These are phyloP conservation scores for Tetanocera ferruginea DNA, from an alignment of 2,888 invertebrate genomes.

Conservation along the genomic window DNA sequence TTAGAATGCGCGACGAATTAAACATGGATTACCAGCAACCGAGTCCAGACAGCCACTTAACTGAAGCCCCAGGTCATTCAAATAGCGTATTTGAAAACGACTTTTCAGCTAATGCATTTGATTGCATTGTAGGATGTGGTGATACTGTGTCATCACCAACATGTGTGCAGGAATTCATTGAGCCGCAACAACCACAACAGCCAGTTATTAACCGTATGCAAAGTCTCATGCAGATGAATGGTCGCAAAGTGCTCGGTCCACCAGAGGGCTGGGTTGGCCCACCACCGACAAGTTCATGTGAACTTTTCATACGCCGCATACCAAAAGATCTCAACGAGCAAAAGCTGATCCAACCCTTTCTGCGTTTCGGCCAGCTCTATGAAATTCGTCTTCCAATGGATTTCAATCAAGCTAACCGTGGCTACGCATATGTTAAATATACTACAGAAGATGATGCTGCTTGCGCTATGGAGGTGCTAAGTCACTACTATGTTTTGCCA, in stretches of 20 bases:
- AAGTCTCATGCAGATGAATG: conserved; percentile 58
- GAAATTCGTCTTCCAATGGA: conserved; percentile 61
- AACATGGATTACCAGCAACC: neutral
- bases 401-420: conserved; percentile 57
- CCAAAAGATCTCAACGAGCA: conserved; percentile 55
- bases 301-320: conserved; percentile 58
- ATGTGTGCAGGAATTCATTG: neutral
- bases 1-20: neutral
- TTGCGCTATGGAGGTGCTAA: conserved; percentile 58
- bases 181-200: neutral
- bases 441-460: conserved; percentile 57
- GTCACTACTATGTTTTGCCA: conserved; percentile 54
- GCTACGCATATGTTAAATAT: conserved; percentile 60
- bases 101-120: neutral
- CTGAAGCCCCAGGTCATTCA: neutral
- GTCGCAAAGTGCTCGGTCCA: conserved; percentile 56
- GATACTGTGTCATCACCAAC: neutral
- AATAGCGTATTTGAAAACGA: neutral
- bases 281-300: conserved; percentile 57
- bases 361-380: conserved; percentile 60
- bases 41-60: neutral
- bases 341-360: conserved; percentile 54
- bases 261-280: conserved; percentile 57
- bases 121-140: neutral
- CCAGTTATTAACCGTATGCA: neutral